Base-by-base conservation (phyloP, 35 echinoderm and acorn worm genomes). In the Ophioderma brevispina region DNA sequence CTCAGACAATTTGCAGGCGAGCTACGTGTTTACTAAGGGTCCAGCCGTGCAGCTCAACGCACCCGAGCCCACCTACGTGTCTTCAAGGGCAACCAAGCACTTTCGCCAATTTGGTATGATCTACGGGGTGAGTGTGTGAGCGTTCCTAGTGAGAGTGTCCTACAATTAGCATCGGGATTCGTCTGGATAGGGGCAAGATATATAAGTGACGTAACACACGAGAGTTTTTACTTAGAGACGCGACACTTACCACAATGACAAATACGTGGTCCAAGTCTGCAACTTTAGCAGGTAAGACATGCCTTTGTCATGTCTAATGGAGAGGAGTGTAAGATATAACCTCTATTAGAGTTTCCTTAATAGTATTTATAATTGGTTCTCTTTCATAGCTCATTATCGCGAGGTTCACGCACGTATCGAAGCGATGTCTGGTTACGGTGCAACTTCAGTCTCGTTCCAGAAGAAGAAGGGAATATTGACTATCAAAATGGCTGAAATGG, bases 271-370 rank as follows among this genome's bases (percentile, higher is more conserved):
- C 93, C 1, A 84, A 82, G 34, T 87, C 93, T 0, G 78, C 84
- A 36, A 87, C 93, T 1, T 19, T 88, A 18, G 76, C 88, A 82
- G 93, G 93, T 95, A 90, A n/a, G n/a, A n/a, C n/a, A n/a, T n/a
- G n/a, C n/a, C n/a, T n/a, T n/a, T n/a, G n/a, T n/a, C n/a, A n/a
- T n/a, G n/a, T n/a, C n/a, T n/a, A n/a, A n/a, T n/a, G n/a, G n/a
- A n/a, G n/a, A n/a, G n/a, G n/a, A n/a, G n/a, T n/a, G n/a, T n/a
- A n/a, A n/a, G n/a, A n/a, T n/a, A n/a, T n/a, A n/a, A n/a, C n/a
- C n/a, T n/a, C n/a, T n/a, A n/a, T n/a, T n/a, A n/a, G n/a, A n/a
- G n/a, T n/a, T n/a, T n/a, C n/a, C n/a, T n/a, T n/a, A n/a, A n/a
- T n/a, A n/a, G n/a, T n/a, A n/a, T n/a, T n/a, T n/a, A n/a, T n/a